Base-by-base conservation (phyloP, 1,140 invertebrate species). In the Sweltsa coloradensis region DNA sequence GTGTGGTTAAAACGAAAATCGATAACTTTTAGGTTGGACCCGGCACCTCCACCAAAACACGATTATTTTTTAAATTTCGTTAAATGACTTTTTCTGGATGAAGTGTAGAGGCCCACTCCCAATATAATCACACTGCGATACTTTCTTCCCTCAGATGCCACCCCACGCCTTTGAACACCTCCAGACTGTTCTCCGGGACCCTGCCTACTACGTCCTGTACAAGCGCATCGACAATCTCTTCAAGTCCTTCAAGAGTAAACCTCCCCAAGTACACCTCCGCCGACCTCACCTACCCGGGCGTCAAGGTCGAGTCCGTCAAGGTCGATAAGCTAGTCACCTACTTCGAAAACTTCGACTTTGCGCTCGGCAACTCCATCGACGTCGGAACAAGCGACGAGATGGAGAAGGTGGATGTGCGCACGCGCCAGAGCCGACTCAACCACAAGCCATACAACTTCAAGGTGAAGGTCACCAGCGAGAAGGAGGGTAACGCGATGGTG, bases 341-440 rank as follows among this genome's bases (percentile, higher is more conserved):
- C 64, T 78, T 78, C 63, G 81, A 86, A 39, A 66, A 81, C 25
- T 77, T 74, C 53, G 74, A 82, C 54, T 53, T 80, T 14, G 74
- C 81, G 37, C 62, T 81, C 1, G 67, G 68, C 16, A 72, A 72
- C 47, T 64, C 66, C 1, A 56, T 65, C n/a, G 56, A 57, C 14
- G 47, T 49, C 39, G 47, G 13, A 45, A 19, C 40, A 9, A 42
- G 22, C 0, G 23, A 16, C 4, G 34, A 60, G 5, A 48, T 60
- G 16, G 23, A 64, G 49, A 52, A 52, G 27, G 47, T 56, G 45
- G 56, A 59, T 1, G 72, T 70, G 48, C 63, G 65, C 25, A 72
- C 75, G 6, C 69, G 72, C 42, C 76, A 79, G 49, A 64, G 67
- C 25, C 73, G 72, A 16, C 55, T 72, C 27, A 65, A 73, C 63